Evolutionary conservation across 2,888 invertebrate genomes (phyloP), one percentile per base, ranked within the genome.

Genomic region (Melieria crassipennis): DNA sequence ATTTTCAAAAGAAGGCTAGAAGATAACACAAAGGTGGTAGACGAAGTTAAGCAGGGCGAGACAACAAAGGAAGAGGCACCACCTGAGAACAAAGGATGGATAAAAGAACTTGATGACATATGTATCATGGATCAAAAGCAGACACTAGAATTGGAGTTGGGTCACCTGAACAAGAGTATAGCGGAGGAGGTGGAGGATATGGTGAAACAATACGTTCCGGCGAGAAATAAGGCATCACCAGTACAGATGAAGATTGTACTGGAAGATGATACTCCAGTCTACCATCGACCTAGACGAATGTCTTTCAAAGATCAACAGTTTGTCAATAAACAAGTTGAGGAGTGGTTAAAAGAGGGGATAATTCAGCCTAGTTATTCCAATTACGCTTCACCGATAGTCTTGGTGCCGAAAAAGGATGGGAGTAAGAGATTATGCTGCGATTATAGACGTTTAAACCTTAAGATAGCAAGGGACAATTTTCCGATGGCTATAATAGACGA

Each of bases 261-360:
- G 16, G 11, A 62, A 13, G 64, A 67, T 46, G 65, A 72, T 46
- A 30, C 48, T 5, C 69, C 69, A 16, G 69, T 72, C 2, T 69
- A 47, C 43, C 56, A 69, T 3, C 45, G 68, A 5, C 71, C 71
- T n/a, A 10, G 69, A 6, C 58, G 69, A 4, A 3, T 69, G 4
- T 62, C 72, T 4, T 47, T 48, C 6, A 50, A 64, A 4, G 64
- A 52, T 42, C 47, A 64, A 10, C 10, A 5, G 62, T 70, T 11
- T 57, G 73, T 85, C 1, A 76, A 83, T 10, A 56, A 72, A 0
- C 80, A 80, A 72, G 76, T 85, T 46, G 69, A 76, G 1, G 63
- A 71, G n/a, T 84, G 84, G 83, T 11, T 83, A n/a, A 47, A 76
- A 7, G 75, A 80, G 6, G 82, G 80, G 5, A 79, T 85, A 2